phyloP scores from a whole-genome alignment of 2,797 vertebrate species.

The Tangara arthus region DNA sequence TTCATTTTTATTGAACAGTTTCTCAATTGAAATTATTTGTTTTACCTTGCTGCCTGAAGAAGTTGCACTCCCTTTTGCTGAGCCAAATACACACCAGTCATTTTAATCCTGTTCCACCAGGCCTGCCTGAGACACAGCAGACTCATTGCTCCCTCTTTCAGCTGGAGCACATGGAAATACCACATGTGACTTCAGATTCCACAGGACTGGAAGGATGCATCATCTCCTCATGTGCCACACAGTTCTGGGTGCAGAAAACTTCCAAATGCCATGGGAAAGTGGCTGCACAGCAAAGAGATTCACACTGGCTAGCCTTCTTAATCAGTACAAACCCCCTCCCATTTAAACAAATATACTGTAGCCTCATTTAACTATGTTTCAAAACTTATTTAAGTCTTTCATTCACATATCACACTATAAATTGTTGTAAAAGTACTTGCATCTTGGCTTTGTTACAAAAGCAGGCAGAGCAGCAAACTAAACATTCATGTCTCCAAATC shows the following conservation, averaged over 20 bases:
- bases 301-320: neutral
- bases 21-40: neutral
- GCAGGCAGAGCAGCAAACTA: neutral
- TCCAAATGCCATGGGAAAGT: neutral
- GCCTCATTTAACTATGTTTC: neutral
- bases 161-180: neutral
- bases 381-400: neutral
- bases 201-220: neutral
- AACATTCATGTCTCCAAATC: neutral
- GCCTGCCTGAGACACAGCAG: neutral
- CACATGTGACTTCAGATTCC: neutral
- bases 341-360: neutral
- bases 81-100: neutral
- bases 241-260: conserved; percentile 8
- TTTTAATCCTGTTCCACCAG: neutral
- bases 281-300: neutral
- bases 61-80: neutral
- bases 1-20: conserved; percentile 36
- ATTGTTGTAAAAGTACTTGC: neutral
- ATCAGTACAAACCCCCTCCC: neutral
- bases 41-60: neutral
- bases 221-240: neutral
- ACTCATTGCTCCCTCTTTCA: neutral
- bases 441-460: neutral
- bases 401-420: neutral